A percentile compares a stretch with the other conserved stretches of the same genome.
Conservation (phyloP, 1,140 invertebrate genomes). For the Euura saliciscinereae region DNA sequence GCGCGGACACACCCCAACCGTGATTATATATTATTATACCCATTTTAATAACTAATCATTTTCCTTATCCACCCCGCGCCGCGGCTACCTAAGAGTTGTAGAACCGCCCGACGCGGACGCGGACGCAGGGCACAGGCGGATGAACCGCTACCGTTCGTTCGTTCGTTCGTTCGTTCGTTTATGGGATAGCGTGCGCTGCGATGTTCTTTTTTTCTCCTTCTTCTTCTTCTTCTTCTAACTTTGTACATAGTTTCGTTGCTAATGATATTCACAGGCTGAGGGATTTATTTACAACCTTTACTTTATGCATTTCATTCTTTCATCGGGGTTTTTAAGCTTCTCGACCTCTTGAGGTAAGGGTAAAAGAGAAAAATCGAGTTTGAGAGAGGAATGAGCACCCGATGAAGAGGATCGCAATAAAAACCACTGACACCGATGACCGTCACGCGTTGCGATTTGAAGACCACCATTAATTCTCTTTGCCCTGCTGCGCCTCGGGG, state of each 20-base stretch:
- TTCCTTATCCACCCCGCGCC: not conserved
- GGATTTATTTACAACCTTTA: no score
- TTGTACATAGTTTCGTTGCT: not conserved
- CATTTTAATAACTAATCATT: constrained; percentile 8
- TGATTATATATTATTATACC: constrained; percentile 3
- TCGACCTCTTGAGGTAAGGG: no score
- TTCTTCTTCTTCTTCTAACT: not conserved
- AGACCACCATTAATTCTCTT: not conserved
- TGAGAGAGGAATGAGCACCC: not conserved
- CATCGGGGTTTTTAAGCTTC: no score
- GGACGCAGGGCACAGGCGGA: not conserved
- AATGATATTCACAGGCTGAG: not conserved
- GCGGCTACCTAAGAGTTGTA: not conserved
- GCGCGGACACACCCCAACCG: not conserved
- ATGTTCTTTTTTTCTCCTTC: not conserved
- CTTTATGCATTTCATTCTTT: no score
- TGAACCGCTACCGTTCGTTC: not conserved
- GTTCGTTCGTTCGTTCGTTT: not conserved
- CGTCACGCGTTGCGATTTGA: constrained; percentile 30
- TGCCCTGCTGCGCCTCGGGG: not conserved
- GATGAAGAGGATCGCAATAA: not conserved
- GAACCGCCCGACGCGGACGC: not conserved
- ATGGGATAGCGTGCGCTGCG: not conserved
- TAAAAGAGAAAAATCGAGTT: not conserved
- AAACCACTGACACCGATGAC: constrained; percentile 1